These are phyloP conservation scores for Xestia c-nigrum DNA, from an alignment of 2,888 invertebrate genomes.

Conservation along the genomic window DNA sequence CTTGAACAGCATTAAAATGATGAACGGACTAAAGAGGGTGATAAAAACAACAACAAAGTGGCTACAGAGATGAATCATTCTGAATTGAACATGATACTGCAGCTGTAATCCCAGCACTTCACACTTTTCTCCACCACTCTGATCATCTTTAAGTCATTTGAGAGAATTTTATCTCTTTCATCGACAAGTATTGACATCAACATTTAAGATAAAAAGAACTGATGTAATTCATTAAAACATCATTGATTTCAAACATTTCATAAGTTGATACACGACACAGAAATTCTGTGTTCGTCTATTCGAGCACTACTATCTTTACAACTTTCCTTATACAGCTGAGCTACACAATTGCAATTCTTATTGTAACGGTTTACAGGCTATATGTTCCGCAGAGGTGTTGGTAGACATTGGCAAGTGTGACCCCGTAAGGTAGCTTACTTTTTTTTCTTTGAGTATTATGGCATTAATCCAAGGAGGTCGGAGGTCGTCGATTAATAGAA, in stretches of 20 bases:
- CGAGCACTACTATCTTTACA: conserved; percentile 15
- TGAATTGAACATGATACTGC: conserved; percentile 16
- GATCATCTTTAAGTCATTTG: neutral
- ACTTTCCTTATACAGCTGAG: neutral
- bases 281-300: conserved; percentile 16
- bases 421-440: conserved; percentile 35
- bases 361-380: neutral
- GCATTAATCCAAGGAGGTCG: conserved; percentile 37
- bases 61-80: conserved; percentile 7
- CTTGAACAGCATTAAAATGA: neutral
- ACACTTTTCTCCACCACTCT: conserved; percentile 9
- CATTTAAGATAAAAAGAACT: conserved; percentile 10
- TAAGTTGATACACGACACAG: conserved; percentile 42
- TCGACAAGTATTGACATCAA: conserved; percentile 12
- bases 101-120: neutral
- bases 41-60: neutral
- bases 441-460: conserved; percentile 29
- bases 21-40: neutral
- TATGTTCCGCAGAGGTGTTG: neutral
- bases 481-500: conserved; percentile 26
- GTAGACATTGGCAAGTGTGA: conserved; percentile 37
- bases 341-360: conserved; percentile 35
- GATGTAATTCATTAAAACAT: conserved; percentile 13
- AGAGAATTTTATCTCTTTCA: conserved; percentile 10
- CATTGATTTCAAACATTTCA: conserved; percentile 10